Conservation (phyloP, 2,797 vertebrate genomes). For the Phataginus tetradactyla region DNA sequence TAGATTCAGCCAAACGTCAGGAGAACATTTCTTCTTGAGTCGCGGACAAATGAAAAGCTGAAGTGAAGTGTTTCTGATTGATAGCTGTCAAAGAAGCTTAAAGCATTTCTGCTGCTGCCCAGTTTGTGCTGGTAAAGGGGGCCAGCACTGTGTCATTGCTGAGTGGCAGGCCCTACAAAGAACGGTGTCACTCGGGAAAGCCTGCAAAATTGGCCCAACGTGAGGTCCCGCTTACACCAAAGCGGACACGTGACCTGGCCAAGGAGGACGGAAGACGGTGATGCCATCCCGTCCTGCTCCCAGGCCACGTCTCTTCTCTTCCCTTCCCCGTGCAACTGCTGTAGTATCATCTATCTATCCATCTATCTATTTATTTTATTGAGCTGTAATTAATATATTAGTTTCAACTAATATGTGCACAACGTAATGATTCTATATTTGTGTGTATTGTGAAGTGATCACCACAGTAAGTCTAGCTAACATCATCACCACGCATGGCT, state of each 20-base stretch:
- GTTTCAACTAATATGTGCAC: not conserved
- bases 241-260: not conserved
- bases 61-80: not conserved
- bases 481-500: not conserved
- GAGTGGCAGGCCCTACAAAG: not conserved
- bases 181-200: not conserved
- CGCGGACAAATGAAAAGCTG: not conserved
- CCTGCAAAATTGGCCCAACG: not conserved
- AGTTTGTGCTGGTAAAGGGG: not conserved
- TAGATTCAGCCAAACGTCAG: not conserved
- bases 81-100: not conserved
- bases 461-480: not conserved
- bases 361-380: not conserved
- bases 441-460: not conserved
- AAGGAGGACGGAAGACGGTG: not conserved
- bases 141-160: not conserved
- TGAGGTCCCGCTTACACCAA: not conserved
- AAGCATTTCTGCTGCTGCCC: not conserved
- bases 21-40: not conserved
- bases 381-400: not conserved
- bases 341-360: not conserved
- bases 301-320: rapidly evolving
- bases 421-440: not conserved
- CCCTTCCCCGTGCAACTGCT: no score
- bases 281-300: not conserved